Conservation (phyloP, 2,888 invertebrate genomes). For the Dugesia japonica region DNA sequence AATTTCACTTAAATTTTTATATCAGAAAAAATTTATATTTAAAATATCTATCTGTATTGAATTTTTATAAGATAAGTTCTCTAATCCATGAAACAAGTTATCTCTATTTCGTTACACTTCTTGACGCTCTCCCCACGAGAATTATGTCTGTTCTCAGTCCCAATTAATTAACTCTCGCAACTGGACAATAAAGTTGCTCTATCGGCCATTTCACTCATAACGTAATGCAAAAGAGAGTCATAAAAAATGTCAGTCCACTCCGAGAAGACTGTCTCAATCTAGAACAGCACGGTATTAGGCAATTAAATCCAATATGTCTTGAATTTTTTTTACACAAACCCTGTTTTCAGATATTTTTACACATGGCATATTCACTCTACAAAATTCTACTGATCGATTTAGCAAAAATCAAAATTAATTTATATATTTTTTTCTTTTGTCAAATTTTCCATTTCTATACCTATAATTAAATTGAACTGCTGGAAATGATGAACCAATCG, state of each 20-base stretch:
- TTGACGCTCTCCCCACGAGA: slow-evolving; percentile 9
- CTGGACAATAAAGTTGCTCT: slow-evolving; percentile 20
- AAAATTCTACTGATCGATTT: too few relatives aligned
- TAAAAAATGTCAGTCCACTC: slow-evolving; percentile 14
- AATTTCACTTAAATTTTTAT: too few relatives aligned
- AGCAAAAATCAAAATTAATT: too few relatives aligned
- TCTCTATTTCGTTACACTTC: slow-evolving; percentile 11
- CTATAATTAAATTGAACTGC: too few relatives aligned
- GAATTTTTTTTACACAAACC: not conserved
- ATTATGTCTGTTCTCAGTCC: not conserved
- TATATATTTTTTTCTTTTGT: too few relatives aligned
- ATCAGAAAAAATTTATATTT: too few relatives aligned
- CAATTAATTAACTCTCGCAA: slow-evolving; percentile 20
- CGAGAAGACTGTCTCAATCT: not conserved
- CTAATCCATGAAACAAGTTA: slow-evolving; percentile 9
- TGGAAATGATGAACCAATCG: not conserved
- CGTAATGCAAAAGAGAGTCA: slow-evolving; percentile 10
- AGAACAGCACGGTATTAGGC: not conserved
- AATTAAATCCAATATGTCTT: slow-evolving; percentile 11
- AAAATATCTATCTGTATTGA: not conserved
- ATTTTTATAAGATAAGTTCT: not conserved
- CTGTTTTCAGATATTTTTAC: not conserved
- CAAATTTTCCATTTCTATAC: too few relatives aligned
- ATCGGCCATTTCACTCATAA: not conserved
- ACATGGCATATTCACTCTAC: too few relatives aligned